Evolutionary conservation across 2,113 vertebrate species (phyloP), one percentile per base, ranked within the genome.

Genomic region (Piliocolobus tephrosceles): DNA sequence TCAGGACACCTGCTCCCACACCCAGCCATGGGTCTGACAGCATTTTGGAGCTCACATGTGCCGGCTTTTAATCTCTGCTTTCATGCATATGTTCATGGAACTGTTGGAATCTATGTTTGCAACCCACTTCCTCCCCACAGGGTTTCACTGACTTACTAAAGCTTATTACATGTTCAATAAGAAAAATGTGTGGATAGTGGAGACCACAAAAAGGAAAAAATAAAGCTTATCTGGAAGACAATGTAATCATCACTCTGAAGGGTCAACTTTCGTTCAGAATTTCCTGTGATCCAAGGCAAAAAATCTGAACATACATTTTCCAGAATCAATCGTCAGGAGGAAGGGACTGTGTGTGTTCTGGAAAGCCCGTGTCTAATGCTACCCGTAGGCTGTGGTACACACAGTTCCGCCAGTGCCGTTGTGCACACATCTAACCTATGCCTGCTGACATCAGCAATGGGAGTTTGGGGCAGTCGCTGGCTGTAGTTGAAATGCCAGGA

Each of bases 11-110:
- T 17, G 7, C 27, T 22, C n/a, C 13, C 2, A 8, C 18, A 1
- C 16, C 9, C 1, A 2, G 10, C 5, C 3, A 11, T 20, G 0
- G 2, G 3, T 17, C 6, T 20, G 87, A 12, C 4, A 0, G 7
- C 25, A 9, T n/a, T 43, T 3, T 13, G 1, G 43, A 25, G 25
- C 10, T 23, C 22, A 12, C 79, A 8, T 9, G 2, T 9, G 17
- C 72, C 0, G 30, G 22, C 7, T 8, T 22, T 9, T 7, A 8
- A 17, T 7, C 27, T 13, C n/a, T 43, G 12, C 73, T 32, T 50
- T 61, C 13, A 30, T 0, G 1, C 4, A 2, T 0, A 32, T 8
- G 3, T 30, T 58, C 47, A 20, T 5, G 5, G 11, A 14, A 23
- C 43, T 82, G 23, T 16, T 16, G 22, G 75, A 52, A 12, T 16